A percentile compares a stretch with the other conserved stretches of the same genome.
phyloP scores from a whole-genome alignment of 2,888 invertebrate species.

The Cylindroiulus punctatus region DNA sequence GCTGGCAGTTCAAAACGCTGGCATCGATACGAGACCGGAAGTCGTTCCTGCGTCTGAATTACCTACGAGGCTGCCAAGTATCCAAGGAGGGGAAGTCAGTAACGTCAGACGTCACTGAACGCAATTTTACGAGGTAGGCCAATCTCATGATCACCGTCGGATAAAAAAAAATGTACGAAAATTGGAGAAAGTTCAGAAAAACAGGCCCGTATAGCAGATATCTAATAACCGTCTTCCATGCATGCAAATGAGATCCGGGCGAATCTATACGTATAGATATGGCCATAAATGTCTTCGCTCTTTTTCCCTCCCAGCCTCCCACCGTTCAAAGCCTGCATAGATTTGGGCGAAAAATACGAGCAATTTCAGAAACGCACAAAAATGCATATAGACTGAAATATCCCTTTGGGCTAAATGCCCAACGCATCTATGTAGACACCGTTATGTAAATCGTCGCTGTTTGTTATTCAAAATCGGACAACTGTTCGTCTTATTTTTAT shows the following conservation, averaged over 20 bases:
- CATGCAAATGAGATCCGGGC: slow-evolving; percentile 18
- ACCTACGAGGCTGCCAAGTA: not conserved
- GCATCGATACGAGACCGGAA: not conserved
- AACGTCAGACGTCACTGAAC: no score
- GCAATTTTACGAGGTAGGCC: not conserved
- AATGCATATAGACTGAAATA: slow-evolving; percentile 16
- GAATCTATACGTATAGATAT: not conserved
- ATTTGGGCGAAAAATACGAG: not conserved
- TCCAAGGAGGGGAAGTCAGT: not conserved
- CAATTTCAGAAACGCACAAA: not conserved
- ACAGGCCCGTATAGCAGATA: not conserved
- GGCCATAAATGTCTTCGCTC: slow-evolving; percentile 3
- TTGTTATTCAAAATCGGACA: slow-evolving; percentile 10
- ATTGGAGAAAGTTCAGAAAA: slow-evolving; percentile 18
- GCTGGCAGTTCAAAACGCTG: not conserved
- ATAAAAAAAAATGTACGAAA: not conserved
- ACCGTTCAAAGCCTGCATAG: not conserved
- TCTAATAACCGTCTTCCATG: slow-evolving; percentile 10
- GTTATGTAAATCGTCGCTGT: slow-evolving; percentile 9
- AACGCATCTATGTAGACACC: slow-evolving; percentile 10
- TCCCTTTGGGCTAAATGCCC: slow-evolving; percentile 18
- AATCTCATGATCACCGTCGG: not conserved
- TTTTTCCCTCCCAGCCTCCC: no score
- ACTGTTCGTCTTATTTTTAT: slow-evolving; percentile 18
- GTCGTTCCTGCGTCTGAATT: not conserved